A percentile compares a stretch with the other conserved stretches of the same genome.
Evolutionary conservation across 2,113 vertebrate genomes (phyloP).

Genomic region (Sceloporus tristichus): DNA sequence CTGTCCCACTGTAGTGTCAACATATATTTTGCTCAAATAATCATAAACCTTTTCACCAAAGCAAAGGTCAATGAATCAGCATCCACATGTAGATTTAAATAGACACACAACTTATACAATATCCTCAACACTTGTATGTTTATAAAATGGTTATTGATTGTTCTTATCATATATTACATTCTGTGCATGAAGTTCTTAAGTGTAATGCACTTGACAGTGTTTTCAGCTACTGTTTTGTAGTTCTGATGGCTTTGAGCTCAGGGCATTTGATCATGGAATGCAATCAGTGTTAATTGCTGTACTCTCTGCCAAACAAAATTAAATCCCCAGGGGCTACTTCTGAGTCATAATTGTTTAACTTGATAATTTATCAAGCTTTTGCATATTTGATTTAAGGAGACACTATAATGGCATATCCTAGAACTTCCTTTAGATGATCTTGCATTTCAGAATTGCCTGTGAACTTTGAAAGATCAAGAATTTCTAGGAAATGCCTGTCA

Average conservation of each 20-base stretch:
- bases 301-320: slow-evolving; percentile 8
- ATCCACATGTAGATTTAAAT: slow-evolving; percentile 2
- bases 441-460: neutral
- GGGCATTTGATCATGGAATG: neutral
- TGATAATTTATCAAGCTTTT: slow-evolving; percentile 5
- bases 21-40: slow-evolving; percentile 2
- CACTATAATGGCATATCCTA: neutral
- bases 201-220: neutral
- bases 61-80: neutral
- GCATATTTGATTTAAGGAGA: neutral
- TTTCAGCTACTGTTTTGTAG: neutral
- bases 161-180: slow-evolving; percentile 6
- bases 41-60: neutral
- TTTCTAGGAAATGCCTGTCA: no score
- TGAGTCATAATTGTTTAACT: slow-evolving; percentile 8
- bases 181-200: neutral
- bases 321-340: neutral
- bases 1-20: neutral
- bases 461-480: no score
- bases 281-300: slow-evolving; percentile 11
- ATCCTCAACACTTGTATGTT: neutral
- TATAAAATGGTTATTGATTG: neutral
- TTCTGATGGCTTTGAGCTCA: neutral
- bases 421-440: neutral
- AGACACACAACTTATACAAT: neutral